Evolutionary conservation across 2,113 vertebrate genomes (phyloP).

Genomic region (Lycaon pictus): DNA sequence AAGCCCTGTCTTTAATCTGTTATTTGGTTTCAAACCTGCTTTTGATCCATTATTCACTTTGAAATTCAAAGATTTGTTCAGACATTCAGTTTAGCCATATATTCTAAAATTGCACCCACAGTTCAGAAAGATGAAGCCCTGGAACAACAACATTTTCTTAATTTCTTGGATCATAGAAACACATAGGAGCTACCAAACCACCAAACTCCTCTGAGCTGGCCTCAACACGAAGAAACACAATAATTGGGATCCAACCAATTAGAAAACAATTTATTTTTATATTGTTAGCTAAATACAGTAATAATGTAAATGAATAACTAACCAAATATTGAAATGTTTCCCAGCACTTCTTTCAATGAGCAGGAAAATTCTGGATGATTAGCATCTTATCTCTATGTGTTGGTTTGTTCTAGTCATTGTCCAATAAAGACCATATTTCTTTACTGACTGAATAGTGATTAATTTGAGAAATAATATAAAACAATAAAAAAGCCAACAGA

Average conservation of each 20-base stretch:
- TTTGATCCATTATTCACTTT: constrained; percentile 83
- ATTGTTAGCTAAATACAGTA: not conserved
- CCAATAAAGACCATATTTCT: not conserved
- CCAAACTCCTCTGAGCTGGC: not conserved
- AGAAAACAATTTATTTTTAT: not conserved
- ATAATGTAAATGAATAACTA: not conserved
- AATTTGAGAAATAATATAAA: constrained; percentile 24
- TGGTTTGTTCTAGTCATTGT: not conserved
- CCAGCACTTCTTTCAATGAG: not conserved
- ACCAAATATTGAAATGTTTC: not conserved
- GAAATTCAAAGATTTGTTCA: constrained; percentile 78
- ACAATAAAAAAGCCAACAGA: not conserved
- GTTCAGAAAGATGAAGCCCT: constrained; percentile 17
- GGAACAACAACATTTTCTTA: constrained; percentile 23
- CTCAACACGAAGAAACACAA: not conserved
- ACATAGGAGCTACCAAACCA: not conserved
- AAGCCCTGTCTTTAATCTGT: constrained; percentile 76
- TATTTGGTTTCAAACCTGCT: constrained; percentile 79
- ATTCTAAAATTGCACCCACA: constrained; percentile 56
- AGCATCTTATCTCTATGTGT: not conserved
- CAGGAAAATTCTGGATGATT: not conserved
- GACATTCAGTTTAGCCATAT: constrained; percentile 51
- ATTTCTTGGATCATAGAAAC: constrained; percentile 42
- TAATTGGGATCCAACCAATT: not conserved
- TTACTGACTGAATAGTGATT: not conserved